Conservation (phyloP, 2,797 vertebrate genomes). For the Helostoma temminkii region DNA sequence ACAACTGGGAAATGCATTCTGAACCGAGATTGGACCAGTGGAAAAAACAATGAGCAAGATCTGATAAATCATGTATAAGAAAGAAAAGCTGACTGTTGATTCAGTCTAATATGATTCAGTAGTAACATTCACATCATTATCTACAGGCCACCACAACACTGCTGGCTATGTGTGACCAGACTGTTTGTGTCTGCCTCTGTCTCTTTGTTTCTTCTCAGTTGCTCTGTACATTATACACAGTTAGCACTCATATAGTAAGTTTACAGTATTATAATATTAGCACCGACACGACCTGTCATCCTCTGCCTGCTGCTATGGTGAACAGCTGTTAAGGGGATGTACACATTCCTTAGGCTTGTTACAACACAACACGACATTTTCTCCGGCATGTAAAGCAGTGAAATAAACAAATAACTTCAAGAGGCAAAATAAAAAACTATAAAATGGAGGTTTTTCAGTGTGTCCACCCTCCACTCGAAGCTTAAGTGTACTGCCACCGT, state of each 20-base stretch:
- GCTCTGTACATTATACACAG: constrained; percentile 18
- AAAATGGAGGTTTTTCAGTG: not conserved
- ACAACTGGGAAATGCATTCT: too few relatives aligned
- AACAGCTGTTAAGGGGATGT: constrained; percentile 11
- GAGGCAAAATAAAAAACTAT: too few relatives aligned
- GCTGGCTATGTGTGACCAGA: constrained; percentile 19
- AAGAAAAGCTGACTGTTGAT: constrained; percentile 39
- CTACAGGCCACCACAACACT: constrained; percentile 39
- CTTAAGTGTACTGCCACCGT: not conserved
- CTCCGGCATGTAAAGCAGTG: not conserved
- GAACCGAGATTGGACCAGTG: too few relatives aligned
- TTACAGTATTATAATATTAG: constrained; percentile 12
- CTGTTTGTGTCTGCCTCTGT: constrained; percentile 37
- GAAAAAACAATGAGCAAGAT: constrained; percentile 31
- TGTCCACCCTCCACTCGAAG: not conserved
- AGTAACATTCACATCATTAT: constrained; percentile 30
- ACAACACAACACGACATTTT: constrained; percentile 14
- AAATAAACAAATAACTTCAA: constrained; percentile 34
- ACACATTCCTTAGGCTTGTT: not conserved
- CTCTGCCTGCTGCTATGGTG: not conserved
- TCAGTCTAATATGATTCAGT: constrained; percentile 39
- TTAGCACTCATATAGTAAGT: constrained; percentile 49
- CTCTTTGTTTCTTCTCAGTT: constrained; percentile 27
- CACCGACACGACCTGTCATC: constrained; percentile 17
- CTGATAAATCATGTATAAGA: constrained; percentile 21